These are phyloP conservation scores for Piaya cayana DNA, from an alignment of 2,113 vertebrate species.

Conservation along the genomic window DNA sequence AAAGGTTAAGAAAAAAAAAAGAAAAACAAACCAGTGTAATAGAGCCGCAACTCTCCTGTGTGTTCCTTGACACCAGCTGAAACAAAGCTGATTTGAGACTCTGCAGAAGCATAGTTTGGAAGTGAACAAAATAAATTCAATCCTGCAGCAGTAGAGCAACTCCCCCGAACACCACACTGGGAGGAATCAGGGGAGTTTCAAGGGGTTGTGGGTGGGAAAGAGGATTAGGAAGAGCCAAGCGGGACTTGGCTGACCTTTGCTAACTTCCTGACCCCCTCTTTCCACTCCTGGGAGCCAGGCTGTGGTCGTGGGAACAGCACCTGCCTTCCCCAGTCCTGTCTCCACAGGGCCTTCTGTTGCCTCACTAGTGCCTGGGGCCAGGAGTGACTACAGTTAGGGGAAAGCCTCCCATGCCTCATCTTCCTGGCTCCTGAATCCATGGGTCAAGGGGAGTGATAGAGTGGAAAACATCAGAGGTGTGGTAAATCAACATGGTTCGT, in stretches of 20 bases:
- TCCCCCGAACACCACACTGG: neutral
- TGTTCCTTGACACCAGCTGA: constrained; percentile 56
- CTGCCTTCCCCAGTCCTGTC: constrained; percentile 30
- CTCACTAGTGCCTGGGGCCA: rapidly evolving
- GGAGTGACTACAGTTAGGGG: rapidly evolving
- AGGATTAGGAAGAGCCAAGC: constrained; percentile 58
- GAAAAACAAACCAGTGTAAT: constrained; percentile 49
- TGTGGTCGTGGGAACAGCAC: constrained; percentile 64
- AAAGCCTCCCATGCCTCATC: neutral
- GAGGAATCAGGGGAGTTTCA: constrained; percentile 59
- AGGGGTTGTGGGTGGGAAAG: constrained; percentile 63
- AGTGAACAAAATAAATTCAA: constrained; percentile 50
- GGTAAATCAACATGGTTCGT: rapidly evolving
- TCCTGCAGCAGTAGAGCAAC: constrained; percentile 36
- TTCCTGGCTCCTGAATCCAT: rapidly evolving
- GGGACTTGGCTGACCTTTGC: constrained; percentile 47
- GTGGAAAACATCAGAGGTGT: neutral
- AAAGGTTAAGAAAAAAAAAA: neutral
- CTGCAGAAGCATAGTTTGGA: constrained; percentile 53
- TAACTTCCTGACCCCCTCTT: constrained; percentile 54
- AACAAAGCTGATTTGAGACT: constrained; percentile 50
- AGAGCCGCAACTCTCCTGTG: constrained; percentile 19
- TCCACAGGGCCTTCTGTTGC: neutral
- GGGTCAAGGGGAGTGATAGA: rapidly evolving
- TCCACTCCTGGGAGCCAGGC: neutral